Evolutionary conservation across 1,140 invertebrate species (phyloP).

Genomic region (Papilio glaucus): DNA sequence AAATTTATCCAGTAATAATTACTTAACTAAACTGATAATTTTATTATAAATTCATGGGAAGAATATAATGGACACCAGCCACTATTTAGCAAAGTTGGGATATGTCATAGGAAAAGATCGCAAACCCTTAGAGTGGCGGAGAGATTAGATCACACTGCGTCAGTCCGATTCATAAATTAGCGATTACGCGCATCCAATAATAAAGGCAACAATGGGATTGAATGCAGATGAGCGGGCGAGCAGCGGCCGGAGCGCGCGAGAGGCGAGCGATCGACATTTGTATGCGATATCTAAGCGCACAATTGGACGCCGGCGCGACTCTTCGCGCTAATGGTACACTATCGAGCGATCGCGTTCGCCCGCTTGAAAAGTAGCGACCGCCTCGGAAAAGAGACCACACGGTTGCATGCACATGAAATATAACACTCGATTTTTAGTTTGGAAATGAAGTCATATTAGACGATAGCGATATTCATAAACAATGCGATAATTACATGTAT

Average conservation of each 20-base stretch:
- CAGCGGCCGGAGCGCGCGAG: constrained; percentile 51
- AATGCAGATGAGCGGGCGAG: constrained; percentile 76
- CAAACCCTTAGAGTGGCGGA: constrained; percentile 22
- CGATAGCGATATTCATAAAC: too few species aligned
- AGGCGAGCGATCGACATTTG: constrained; percentile 79
- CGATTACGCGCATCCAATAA: constrained; percentile 76
- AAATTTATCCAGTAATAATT: not conserved
- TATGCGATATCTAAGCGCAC: constrained; percentile 82
- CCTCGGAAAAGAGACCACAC: constrained; percentile 50
- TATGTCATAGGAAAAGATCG: not conserved
- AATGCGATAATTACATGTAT: too few species aligned
- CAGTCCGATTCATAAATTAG: constrained; percentile 72
- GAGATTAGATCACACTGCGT: constrained; percentile 54
- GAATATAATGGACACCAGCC: not conserved
- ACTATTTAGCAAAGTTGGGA: not conserved
- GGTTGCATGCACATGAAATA: constrained; percentile 64
- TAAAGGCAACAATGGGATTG: constrained; percentile 81
- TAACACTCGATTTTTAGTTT: constrained; percentile 43
- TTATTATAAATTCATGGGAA: not conserved
- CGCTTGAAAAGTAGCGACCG: constrained; percentile 73
- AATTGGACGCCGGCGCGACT: constrained; percentile 81
- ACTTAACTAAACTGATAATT: too few species aligned
- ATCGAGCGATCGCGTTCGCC: constrained; percentile 71
- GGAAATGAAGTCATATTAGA: not conserved
- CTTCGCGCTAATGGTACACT: constrained; percentile 82